Base-by-base conservation (phyloP, 1,140 invertebrate species). In the Heliconius nattereri region DNA sequence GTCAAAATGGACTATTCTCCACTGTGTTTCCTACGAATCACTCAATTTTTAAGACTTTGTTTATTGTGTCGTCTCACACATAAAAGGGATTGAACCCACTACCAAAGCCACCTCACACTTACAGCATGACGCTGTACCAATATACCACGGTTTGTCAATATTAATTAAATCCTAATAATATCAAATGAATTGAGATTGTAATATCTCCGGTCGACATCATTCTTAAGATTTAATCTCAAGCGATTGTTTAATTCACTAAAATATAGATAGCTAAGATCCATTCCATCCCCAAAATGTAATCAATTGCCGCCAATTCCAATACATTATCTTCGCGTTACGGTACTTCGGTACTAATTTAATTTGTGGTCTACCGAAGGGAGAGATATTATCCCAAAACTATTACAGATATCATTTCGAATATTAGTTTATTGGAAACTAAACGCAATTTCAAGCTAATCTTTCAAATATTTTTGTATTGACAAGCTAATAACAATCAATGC, bases 331-430 rank as follows among this genome's bases (percentile, higher is more conserved):
- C 74, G 37, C 26, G 23, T 32, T 32, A 54, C 45, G 54, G 52
- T 75, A 52, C 57, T 75, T 60, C 74, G n/a, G 52, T 54, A 75
- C 74, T 75, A 75, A 75, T 75, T 75, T 57, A 75, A 75, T 75
- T 60, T 75, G 52, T 54, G 54, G 74, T 57, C n/a, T 37, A 73
- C 29, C 52, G 19, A 26, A 75, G 74, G 54, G 74, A 60, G 29
- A 52, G 52, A 75, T 74, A 32, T 37, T 40, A 60, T 75, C 57
- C 40, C 40, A 45, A 45, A 45, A 45, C 40, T 45, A 45, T 45
- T 45, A 45, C 40, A 45, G 13, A 45, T 3, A 3, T 45, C 40
- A 45, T 45, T 45, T 13, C 40, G 11, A 13, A 45, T 45, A 45
- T 45, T 45, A 45, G 40, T 45, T 45, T 45, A 45, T 45, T 45